A percentile compares a stretch with the other conserved stretches of the same genome.
These are phyloP conservation scores for Xiphophorus maculatus DNA, from an alignment of 2,113 vertebrate genomes.

Conservation along the genomic window DNA sequence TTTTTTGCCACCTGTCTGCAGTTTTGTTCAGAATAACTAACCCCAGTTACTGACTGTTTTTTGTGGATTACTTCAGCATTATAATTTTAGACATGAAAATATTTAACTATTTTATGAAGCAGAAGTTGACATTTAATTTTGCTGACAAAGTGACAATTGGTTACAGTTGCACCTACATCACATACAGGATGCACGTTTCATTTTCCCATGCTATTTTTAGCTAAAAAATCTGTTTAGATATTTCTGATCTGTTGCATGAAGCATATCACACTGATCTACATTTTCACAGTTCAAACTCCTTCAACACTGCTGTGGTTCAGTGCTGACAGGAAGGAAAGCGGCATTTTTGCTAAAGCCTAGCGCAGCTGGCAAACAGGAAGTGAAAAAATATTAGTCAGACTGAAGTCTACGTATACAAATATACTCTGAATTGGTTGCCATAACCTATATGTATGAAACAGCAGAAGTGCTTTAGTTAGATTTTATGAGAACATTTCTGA, in stretches of 20 bases:
- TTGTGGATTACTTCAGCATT: background rate
- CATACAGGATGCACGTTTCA: background rate
- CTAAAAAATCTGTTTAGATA: background rate
- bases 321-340: conserved; percentile 39
- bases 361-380: conserved; percentile 56
- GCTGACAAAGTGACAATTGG: background rate
- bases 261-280: background rate
- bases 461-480: background rate
- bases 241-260: background rate
- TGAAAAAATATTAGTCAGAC: conserved; percentile 3
- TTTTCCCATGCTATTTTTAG: background rate
- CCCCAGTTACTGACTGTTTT: background rate
- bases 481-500: background rate
- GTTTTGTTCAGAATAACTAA: background rate
- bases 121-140: background rate
- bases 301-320: background rate
- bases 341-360: conserved; percentile 3
- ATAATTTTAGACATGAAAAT: background rate
- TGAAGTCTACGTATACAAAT: background rate
- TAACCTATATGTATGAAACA: background rate
- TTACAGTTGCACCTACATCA: background rate
- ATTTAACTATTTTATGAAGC: background rate
- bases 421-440: background rate
- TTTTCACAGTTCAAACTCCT: background rate
- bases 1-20: background rate